These are phyloP conservation scores for Drosophila sproati DNA, from an alignment of 1,140 invertebrate genomes.

Conservation along the genomic window DNA sequence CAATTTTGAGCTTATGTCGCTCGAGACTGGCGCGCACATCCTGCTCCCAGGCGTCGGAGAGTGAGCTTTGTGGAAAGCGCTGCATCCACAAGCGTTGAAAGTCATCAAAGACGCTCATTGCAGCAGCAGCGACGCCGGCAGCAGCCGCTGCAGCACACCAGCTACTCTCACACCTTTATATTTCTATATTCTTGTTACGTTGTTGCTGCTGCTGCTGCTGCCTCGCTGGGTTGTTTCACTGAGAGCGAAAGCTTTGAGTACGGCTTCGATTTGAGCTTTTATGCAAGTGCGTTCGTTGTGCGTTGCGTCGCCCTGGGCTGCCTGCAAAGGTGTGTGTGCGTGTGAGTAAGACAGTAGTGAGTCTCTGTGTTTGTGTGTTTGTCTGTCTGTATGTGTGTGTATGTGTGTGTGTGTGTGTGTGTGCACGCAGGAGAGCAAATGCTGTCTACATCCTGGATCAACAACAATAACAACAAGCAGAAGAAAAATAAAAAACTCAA, in stretches of 20 bases:
- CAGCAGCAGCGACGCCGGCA: conserved; percentile 5
- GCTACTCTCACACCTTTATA: conserved; percentile 9
- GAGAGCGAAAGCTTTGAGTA: conserved; percentile 44
- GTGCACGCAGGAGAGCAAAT: conserved; percentile 40
- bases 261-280: conserved; percentile 56
- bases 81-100: conserved; percentile 95
- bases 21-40: conserved; percentile 94
- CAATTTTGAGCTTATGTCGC: conserved; percentile 93
- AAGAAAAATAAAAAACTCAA: not conserved
- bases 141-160: conserved; percentile 24
- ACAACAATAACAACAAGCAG: conserved; percentile 34
- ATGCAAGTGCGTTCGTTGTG: conserved; percentile 69
- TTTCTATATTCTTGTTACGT: conserved; percentile 8
- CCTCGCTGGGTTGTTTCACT: conserved; percentile 18
- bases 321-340: conserved; percentile 55
- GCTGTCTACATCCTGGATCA: conserved; percentile 39
- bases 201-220: conserved; percentile 10
- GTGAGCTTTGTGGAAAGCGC: conserved; percentile 93
- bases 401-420: conserved; percentile 10
- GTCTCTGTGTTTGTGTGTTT: conserved; percentile 7
- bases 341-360: conserved; percentile 35
- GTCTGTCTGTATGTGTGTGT: not conserved
- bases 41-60: conserved; percentile 95
- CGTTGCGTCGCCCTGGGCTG: conserved; percentile 65
- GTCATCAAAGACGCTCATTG: conserved; percentile 94